Evolutionary conservation across 2,113 vertebrate species (phyloP).

Genomic region (Eclectus roratus): DNA sequence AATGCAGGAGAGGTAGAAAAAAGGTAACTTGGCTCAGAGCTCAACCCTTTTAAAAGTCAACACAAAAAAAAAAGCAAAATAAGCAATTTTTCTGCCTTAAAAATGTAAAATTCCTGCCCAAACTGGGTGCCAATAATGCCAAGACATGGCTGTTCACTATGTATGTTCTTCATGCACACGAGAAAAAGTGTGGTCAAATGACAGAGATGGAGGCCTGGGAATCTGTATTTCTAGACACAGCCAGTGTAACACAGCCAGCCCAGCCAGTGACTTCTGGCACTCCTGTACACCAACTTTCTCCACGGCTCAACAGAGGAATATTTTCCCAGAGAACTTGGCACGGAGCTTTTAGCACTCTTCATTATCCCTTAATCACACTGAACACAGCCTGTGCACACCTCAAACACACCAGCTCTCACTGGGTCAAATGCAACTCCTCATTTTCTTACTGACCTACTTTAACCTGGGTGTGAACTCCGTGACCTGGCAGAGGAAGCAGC

Average conservation of each 20-base stretch:
- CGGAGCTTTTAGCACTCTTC: background rate
- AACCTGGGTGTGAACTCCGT: conserved; percentile 1
- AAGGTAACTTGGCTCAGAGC: background rate
- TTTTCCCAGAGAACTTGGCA: background rate
- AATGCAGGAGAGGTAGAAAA: background rate
- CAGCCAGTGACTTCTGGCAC: background rate
- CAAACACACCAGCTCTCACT: background rate
- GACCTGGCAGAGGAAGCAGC: background rate
- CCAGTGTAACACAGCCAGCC: background rate
- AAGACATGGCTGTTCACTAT: background rate
- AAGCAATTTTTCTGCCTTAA: background rate
- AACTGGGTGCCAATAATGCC: background rate
- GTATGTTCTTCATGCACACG: background rate
- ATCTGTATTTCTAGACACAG: background rate
- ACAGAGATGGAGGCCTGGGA: background rate
- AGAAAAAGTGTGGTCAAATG: background rate
- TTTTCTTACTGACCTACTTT: conserved; percentile 31
- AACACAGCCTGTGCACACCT: background rate
- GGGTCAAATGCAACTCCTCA: background rate
- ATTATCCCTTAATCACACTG: background rate
- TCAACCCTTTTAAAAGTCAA: background rate
- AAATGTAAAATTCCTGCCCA: background rate
- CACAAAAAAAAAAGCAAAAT: background rate
- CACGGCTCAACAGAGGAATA: background rate
- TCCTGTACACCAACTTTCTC: background rate